These are phyloP conservation scores for Cyaniris semiargus DNA, from an alignment of 2,888 invertebrate species.

Conservation along the genomic window DNA sequence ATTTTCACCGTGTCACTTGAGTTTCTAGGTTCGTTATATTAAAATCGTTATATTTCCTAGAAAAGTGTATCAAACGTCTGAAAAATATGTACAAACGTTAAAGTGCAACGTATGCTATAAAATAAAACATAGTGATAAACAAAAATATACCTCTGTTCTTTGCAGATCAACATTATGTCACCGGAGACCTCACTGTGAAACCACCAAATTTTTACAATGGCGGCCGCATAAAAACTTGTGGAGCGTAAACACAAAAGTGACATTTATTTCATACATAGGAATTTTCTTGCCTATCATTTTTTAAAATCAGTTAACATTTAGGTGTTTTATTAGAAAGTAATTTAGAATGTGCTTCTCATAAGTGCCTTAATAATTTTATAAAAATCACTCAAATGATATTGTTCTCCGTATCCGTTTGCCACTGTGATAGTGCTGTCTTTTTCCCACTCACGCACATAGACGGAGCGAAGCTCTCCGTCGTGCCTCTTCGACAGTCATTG, in stretches of 20 bases:
- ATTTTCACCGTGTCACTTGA: conserved; percentile 86
- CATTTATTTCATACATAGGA: conserved; percentile 48
- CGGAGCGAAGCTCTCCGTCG: conserved; percentile 75
- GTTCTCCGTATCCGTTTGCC: conserved; percentile 72
- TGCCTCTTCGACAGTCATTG: conserved; percentile 75
- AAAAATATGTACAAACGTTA: conserved; percentile 72
- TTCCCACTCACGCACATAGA: conserved; percentile 75
- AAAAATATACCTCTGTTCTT: conserved; percentile 75
- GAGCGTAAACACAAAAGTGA: conserved; percentile 57
- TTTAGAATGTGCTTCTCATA: conserved; percentile 53
- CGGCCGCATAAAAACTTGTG: conserved; percentile 65
- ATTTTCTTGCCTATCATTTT: conserved; percentile 5
- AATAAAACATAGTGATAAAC: conserved; percentile 65
- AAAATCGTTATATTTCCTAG: conserved; percentile 63
- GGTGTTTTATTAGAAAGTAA: conserved; percentile 51
- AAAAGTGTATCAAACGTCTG: conserved; percentile 68
- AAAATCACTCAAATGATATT: conserved; percentile 78
- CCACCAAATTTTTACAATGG: conserved; percentile 76
- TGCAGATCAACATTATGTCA: conserved; percentile 77
- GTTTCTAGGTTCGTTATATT: conserved; percentile 80
- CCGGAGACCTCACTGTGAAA: conserved; percentile 75
- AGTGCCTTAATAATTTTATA: conserved; percentile 62
- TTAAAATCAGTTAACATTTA: conserved; percentile 49
- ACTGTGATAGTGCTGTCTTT: conserved; percentile 77
- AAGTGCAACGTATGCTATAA: conserved; percentile 52